phyloP scores from a whole-genome alignment of 1,140 invertebrate genomes.

The Zeugodacus cucurbitae region DNA sequence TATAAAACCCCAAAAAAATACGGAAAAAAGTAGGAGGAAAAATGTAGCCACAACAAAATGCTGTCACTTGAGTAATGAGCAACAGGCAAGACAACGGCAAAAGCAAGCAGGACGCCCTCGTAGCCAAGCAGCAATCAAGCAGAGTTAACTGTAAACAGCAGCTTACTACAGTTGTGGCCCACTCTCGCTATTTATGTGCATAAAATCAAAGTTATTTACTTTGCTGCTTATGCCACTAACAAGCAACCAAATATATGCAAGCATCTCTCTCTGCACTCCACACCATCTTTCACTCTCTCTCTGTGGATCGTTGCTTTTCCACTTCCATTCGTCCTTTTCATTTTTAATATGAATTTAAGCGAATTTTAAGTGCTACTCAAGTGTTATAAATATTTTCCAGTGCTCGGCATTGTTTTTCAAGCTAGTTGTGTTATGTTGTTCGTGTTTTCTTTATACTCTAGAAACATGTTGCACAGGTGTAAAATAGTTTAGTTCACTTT shows the following conservation, averaged over 20 bases:
- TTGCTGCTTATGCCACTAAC: not conserved
- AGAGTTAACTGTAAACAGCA: not conserved
- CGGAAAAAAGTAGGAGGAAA: too few relatives aligned
- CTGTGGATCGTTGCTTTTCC: too few relatives aligned
- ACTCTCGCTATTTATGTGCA: not conserved
- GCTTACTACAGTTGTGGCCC: not conserved
- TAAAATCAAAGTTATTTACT: not conserved
- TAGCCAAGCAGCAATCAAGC: not conserved
- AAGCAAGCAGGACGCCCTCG: not conserved
- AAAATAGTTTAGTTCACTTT: too few relatives aligned
- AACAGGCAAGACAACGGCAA: not conserved
- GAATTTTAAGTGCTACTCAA: constrained; percentile 10
- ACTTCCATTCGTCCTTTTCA: not conserved
- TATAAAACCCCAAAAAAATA: not conserved
- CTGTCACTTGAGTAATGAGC: not conserved
- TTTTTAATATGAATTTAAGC: constrained; percentile 12
- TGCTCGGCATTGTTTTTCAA: not conserved
- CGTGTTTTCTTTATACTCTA: too few relatives aligned
- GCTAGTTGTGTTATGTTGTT: too few relatives aligned
- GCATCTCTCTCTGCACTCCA: not conserved
- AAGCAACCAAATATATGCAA: too few relatives aligned
- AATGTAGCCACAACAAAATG: not conserved
- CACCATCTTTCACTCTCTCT: too few relatives aligned
- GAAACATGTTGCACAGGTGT: too few relatives aligned
- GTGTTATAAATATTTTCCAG: constrained; percentile 24